Evolutionary conservation across 2,113 vertebrate species (phyloP).

Genomic region (Electrona antarctica): DNA sequence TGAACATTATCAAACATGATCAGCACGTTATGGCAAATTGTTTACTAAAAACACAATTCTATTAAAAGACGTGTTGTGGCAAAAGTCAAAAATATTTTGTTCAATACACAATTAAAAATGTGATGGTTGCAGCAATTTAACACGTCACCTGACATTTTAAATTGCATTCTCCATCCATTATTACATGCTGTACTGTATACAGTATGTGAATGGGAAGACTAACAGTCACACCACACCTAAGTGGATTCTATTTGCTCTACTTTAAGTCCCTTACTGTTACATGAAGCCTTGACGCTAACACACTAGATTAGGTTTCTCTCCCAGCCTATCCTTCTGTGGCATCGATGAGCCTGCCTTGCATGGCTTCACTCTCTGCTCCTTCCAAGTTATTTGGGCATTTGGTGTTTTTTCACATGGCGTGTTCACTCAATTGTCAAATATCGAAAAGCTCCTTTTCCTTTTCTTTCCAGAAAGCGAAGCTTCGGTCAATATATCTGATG

Average conservation of each 20-base stretch:
- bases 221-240: conserved; percentile 4
- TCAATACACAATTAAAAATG: conserved; percentile 27
- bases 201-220: conserved; percentile 13
- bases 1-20: conserved; percentile 23
- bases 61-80: conserved; percentile 34
- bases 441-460: conserved; percentile 93
- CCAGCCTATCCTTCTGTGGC: conserved; percentile 23
- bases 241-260: conserved; percentile 43
- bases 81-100: conserved; percentile 18
- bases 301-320: conserved; percentile 44
- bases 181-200: background rate
- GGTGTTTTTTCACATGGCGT: background rate
- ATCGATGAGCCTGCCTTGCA: conserved; percentile 4
- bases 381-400: conserved; percentile 15
- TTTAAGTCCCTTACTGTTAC: conserved; percentile 49
- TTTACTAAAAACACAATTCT: conserved; percentile 28
- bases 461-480: conserved; percentile 99
- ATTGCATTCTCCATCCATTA: conserved; percentile 25
- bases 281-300: conserved; percentile 34
- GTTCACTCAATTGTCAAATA: conserved; percentile 74
- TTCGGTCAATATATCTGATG: conserved; percentile 93
- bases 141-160: conserved; percentile 24
- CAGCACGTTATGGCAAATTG: conserved; percentile 56
- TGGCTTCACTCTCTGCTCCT: conserved; percentile 13
- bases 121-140: conserved; percentile 6